phyloP scores from a whole-genome alignment of 2,113 vertebrate genomes.

The Nesoenas mayeri region DNA sequence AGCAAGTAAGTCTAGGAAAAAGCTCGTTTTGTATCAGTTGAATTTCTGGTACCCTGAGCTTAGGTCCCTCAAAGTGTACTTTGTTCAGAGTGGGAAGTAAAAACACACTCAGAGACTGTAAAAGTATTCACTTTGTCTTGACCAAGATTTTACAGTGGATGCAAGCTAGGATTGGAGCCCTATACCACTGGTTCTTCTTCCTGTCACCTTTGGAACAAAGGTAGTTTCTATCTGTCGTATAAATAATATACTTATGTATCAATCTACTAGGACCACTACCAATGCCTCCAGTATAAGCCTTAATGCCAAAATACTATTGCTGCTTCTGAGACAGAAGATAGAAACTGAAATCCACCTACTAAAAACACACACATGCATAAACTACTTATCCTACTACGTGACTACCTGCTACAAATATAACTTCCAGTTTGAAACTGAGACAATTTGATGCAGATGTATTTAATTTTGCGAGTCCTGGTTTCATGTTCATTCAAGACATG shows the following conservation, averaged over 20 bases:
- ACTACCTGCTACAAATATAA: neutral
- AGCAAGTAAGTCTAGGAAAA: neutral
- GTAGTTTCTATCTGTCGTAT: neutral
- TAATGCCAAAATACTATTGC: neutral
- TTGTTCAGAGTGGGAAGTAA: neutral
- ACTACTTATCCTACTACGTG: neutral
- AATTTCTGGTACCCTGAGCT: neutral
- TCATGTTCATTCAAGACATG: conserved; percentile 51
- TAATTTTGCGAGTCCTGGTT: conserved; percentile 61
- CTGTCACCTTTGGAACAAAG: neutral
- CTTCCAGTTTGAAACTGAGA: conserved; percentile 17
- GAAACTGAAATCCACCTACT: neutral
- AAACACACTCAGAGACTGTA: neutral
- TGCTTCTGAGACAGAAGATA: neutral
- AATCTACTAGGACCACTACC: neutral
- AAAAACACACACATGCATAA: neutral
- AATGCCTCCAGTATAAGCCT: neutral
- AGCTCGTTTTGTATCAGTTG: neutral
- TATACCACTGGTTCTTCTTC: neutral
- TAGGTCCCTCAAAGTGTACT: neutral
- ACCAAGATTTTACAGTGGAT: neutral
- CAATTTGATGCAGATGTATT: conserved; percentile 50
- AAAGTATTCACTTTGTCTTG: neutral
- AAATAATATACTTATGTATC: neutral
- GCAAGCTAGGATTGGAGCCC: neutral